phyloP scores from a whole-genome alignment of 2,888 invertebrate species.

The Nebria salina region DNA sequence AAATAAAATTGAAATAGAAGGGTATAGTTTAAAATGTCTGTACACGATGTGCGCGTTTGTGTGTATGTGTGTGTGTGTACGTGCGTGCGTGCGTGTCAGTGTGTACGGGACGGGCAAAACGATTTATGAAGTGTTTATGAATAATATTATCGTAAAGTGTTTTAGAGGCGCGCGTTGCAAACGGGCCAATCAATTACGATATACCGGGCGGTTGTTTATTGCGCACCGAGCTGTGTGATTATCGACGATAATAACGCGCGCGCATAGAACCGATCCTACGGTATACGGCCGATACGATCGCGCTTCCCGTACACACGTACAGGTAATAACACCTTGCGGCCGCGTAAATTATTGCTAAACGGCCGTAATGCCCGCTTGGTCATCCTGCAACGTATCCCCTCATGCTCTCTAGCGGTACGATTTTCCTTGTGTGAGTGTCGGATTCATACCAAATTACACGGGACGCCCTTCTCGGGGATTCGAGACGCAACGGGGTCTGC shows the following conservation, averaged over 20 bases:
- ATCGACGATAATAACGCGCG: slow-evolving; percentile 36
- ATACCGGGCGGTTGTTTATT: slow-evolving; percentile 26
- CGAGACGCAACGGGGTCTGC: not conserved
- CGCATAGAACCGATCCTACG: slow-evolving; percentile 4
- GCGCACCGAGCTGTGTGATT: slow-evolving; percentile 44
- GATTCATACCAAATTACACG: slow-evolving; percentile 7
- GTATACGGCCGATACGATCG: slow-evolving; percentile 30
- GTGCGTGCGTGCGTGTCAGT: not conserved
- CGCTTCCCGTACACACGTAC: slow-evolving; percentile 41
- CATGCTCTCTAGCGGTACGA: not conserved
- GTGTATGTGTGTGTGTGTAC: not conserved
- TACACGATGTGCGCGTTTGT: not conserved
- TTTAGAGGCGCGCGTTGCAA: slow-evolving; percentile 18
- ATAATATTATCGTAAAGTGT: slow-evolving; percentile 48
- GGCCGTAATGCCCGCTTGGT: slow-evolving; percentile 40
- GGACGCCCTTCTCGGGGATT: slow-evolving; percentile 12
- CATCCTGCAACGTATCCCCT: not conserved
- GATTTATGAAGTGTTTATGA: slow-evolving; percentile 48
- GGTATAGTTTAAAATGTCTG: too few relatives aligned
- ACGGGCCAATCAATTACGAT: slow-evolving; percentile 46
- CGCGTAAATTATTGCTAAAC: slow-evolving; percentile 47
- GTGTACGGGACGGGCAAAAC: slow-evolving; percentile 9
- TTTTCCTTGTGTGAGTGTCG: not conserved
- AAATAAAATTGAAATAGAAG: not conserved
- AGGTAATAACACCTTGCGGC: slow-evolving; percentile 47